A percentile compares a stretch with the other conserved stretches of the same genome.
These are phyloP conservation scores for Percopsis omiscomaycus DNA, from an alignment of 2,797 vertebrate genomes.

Conservation along the genomic window DNA sequence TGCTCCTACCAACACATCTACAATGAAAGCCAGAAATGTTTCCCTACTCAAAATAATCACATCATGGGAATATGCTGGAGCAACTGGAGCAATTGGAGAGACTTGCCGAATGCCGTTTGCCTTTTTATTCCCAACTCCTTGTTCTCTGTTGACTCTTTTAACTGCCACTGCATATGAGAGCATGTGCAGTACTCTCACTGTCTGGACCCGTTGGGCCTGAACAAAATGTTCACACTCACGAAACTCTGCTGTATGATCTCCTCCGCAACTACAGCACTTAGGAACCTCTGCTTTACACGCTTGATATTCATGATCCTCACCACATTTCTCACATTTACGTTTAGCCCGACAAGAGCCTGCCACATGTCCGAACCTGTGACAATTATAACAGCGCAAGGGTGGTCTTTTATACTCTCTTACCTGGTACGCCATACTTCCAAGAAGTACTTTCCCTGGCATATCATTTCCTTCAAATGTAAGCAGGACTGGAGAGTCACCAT, in stretches of 20 bases:
- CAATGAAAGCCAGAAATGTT: not conserved
- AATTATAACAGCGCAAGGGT: not conserved
- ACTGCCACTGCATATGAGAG: not conserved
- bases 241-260: not conserved
- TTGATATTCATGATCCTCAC: not conserved
- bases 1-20: not conserved
- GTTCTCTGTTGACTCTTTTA: not conserved
- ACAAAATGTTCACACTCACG: not conserved
- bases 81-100: not conserved
- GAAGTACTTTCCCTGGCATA: not conserved
- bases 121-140: slow-evolving; percentile 1
- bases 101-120: not conserved
- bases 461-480: not conserved
- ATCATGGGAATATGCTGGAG: not conserved
- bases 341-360: not conserved
- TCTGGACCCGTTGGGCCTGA: not conserved
- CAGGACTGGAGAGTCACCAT: not conserved
- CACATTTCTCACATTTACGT: not conserved
- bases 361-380: not conserved
- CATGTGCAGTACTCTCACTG: not conserved
- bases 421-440: not conserved
- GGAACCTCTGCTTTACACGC: not conserved
- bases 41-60: not conserved
- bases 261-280: not conserved
- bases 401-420: not conserved